These are phyloP conservation scores for Scomber colias DNA, from an alignment of 2,113 vertebrate species.

Conservation along the genomic window DNA sequence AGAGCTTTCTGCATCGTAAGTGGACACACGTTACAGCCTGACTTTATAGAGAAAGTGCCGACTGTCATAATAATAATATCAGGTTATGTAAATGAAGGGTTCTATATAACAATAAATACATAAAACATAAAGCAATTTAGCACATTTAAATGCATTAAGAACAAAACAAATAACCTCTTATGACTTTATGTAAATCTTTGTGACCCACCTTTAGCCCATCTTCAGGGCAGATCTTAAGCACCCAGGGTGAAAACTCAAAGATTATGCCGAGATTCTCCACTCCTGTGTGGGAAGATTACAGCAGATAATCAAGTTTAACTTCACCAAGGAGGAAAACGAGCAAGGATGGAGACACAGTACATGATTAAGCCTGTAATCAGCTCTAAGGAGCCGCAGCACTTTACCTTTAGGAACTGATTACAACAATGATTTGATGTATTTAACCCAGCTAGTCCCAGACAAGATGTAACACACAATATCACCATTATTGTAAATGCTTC, in stretches of 20 bases:
- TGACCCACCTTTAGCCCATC: constrained; percentile 93
- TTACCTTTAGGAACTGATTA: too few species aligned
- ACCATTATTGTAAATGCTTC: too few species aligned
- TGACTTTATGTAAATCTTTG: background rate
- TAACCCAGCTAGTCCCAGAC: too few species aligned
- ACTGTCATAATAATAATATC: too few species aligned
- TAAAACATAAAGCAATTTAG: too few species aligned
- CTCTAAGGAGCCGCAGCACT: background rate
- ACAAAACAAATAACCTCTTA: too few species aligned
- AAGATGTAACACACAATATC: too few species aligned
- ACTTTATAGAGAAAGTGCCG: background rate
- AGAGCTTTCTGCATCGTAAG: background rate
- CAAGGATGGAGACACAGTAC: background rate
- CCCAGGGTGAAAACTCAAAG: constrained; percentile 97
- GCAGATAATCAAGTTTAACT: background rate
- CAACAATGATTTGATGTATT: too few species aligned
- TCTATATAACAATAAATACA: too few species aligned
- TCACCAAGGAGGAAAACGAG: too few species aligned
- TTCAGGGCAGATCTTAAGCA: constrained; percentile 94
- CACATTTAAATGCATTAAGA: too few species aligned
- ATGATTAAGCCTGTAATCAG: background rate
- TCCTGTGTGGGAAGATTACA: constrained; percentile 78
- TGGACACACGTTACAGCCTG: background rate
- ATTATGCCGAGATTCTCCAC: constrained; percentile 94
- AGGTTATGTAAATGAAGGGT: too few species aligned